A percentile compares a stretch with the other conserved stretches of the same genome.
Conservation (phyloP, 2,888 invertebrate genomes). For the Melolontha melolontha region DNA sequence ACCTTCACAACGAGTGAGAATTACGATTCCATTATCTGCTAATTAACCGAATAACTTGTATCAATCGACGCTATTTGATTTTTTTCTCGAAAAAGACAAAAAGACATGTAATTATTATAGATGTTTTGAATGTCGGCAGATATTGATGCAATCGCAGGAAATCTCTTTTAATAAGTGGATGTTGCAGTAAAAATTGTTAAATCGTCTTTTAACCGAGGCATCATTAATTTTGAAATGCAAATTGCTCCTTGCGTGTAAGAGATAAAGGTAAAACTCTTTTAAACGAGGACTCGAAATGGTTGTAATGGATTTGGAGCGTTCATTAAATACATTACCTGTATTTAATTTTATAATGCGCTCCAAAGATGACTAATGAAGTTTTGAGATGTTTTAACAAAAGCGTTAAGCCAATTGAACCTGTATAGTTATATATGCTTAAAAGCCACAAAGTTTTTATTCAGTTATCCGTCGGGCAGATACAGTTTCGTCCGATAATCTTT, state of each 20-base stretch:
- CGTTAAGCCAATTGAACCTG: too few relatives aligned
- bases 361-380: too few relatives aligned
- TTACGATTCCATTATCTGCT: background rate
- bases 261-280: background rate
- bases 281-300: background rate
- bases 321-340: too few relatives aligned
- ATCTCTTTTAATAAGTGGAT: conserved; percentile 4
- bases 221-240: conserved; percentile 26
- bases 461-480: too few relatives aligned
- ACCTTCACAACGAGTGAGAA: background rate
- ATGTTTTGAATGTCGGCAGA: background rate
- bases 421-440: too few relatives aligned
- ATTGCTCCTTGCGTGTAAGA: conserved; percentile 1
- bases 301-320: background rate
- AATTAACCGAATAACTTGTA: conserved; percentile 15
- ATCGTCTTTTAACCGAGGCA: conserved; percentile 2
- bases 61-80: too few relatives aligned
- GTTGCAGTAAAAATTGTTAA: background rate
- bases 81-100: background rate
- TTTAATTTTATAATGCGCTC: too few relatives aligned
- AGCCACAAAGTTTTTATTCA: too few relatives aligned
- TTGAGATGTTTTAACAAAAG: too few relatives aligned
- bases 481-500: too few relatives aligned
- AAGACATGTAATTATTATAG: conserved; percentile 6
- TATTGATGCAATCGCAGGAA: background rate